A percentile compares a stretch with the other conserved stretches of the same genome.
Conservation (phyloP, 2,113 vertebrate species). For the Apistogramma diplotaenia region DNA sequence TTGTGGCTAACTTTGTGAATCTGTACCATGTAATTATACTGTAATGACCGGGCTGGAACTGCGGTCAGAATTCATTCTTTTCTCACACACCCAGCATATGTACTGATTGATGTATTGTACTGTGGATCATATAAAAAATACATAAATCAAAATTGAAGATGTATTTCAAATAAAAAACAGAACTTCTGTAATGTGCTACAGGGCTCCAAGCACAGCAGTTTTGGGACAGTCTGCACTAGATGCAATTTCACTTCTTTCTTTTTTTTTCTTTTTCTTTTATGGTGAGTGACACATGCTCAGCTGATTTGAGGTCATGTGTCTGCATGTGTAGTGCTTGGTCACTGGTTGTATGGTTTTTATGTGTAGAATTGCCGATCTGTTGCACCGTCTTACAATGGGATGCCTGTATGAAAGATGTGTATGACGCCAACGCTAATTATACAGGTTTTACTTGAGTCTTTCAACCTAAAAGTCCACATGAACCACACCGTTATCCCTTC, state of each 20-base stretch:
- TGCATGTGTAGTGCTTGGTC: neutral
- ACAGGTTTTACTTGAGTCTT: neutral
- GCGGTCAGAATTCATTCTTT: neutral
- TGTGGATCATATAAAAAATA: neutral
- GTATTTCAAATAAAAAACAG: neutral
- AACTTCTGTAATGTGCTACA: neutral
- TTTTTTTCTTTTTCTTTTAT: neutral
- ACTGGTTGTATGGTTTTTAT: neutral
- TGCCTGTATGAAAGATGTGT: accelerated
- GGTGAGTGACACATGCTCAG: neutral
- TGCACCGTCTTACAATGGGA: neutral
- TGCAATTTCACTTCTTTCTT: neutral
- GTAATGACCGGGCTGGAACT: neutral
- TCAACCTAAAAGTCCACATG: neutral
- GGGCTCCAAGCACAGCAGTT: neutral
- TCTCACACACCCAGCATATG: neutral
- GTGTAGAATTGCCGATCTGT: neutral
- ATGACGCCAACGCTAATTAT: neutral
- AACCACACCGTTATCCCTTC: neutral
- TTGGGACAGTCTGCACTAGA: accelerated
- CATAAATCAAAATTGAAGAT: neutral
- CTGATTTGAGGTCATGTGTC: neutral
- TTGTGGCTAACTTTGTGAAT: neutral
- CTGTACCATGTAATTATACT: accelerated
- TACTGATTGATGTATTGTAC: neutral